phyloP scores from a whole-genome alignment of 2,888 invertebrate genomes.

The Eristalinus sepulchralis region DNA sequence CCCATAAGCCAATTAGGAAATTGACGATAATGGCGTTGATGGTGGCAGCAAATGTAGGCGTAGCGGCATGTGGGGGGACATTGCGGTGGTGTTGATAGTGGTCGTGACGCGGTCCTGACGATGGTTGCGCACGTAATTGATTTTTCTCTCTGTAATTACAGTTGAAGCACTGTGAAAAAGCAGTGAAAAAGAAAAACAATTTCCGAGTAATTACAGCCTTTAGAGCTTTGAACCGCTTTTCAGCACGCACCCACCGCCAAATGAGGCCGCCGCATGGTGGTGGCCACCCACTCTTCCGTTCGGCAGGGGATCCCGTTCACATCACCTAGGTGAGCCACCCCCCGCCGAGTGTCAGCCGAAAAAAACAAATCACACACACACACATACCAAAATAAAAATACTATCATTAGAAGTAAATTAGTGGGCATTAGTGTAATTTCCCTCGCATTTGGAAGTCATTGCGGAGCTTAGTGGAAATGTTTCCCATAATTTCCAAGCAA shows the following conservation, averaged over 20 bases:
- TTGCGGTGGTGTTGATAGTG: neutral
- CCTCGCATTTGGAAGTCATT: slow-evolving; percentile 71
- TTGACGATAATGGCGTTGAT: slow-evolving; percentile 54
- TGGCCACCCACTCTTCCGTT: neutral
- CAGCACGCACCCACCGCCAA: slow-evolving; percentile 46
- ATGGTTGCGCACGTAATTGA: slow-evolving; percentile 62
- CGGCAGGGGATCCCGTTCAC: neutral
- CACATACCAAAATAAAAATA: slow-evolving; percentile 38
- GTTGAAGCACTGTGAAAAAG: slow-evolving; percentile 6
- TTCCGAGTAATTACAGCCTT: slow-evolving; percentile 57
- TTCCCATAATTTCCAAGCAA: slow-evolving; percentile 70
- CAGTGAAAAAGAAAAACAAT: slow-evolving; percentile 19
- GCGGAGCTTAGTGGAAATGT: slow-evolving; percentile 69
- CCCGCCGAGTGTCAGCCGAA: neutral
- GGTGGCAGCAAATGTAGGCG: neutral
- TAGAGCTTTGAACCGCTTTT: slow-evolving; percentile 55
- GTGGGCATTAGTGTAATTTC: slow-evolving; percentile 70
- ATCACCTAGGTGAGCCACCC: slow-evolving; percentile 1
- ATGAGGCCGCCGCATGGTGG: neutral
- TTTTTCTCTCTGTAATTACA: slow-evolving; percentile 60
- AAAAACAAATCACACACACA: slow-evolving; percentile 36
- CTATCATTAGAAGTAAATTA: slow-evolving; percentile 72
- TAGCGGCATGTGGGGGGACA: neutral
- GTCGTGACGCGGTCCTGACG: slow-evolving; percentile 11
- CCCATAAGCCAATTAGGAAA: slow-evolving; percentile 58